phyloP scores from a whole-genome alignment of 2,888 invertebrate species.

The Ariolimax columbianus region DNA sequence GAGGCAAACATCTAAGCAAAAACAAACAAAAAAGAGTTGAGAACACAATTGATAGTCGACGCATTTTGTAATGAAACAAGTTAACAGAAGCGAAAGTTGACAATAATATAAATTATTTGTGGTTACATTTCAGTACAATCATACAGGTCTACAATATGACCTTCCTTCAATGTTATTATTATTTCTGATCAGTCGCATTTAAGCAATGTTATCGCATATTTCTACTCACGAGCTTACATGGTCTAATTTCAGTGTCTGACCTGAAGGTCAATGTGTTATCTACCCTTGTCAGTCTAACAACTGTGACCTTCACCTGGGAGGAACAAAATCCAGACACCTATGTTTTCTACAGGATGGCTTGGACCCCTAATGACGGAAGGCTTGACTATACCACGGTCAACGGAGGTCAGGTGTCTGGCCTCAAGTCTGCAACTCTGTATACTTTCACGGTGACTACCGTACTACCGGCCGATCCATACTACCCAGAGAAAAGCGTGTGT shows the following conservation, averaged over 20 bases:
- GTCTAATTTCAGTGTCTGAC: not conserved
- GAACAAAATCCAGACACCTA: not conserved
- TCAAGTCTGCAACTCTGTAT: not conserved
- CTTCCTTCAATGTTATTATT: too few relatives aligned
- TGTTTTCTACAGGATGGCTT: not conserved
- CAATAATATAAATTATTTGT: too few relatives aligned
- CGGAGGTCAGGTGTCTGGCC: conserved; percentile 1
- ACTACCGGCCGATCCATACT: not conserved
- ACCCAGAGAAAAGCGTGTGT: not conserved
- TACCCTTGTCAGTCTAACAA: not conserved
- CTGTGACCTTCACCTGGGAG: conserved; percentile 4
- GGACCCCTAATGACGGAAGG: not conserved
- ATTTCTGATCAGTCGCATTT: too few relatives aligned
- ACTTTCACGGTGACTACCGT: not conserved
- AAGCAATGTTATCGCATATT: too few relatives aligned
- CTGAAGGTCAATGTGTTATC: not conserved
- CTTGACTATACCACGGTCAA: not conserved
- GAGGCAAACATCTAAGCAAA: too few relatives aligned
- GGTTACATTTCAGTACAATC: too few relatives aligned
- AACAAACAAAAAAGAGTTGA: too few relatives aligned
- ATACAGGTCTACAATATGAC: too few relatives aligned
- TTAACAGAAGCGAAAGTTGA: too few relatives aligned
- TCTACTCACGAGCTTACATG: not conserved
- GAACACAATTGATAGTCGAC: too few relatives aligned
- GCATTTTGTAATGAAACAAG: too few relatives aligned